phyloP scores from a whole-genome alignment of 2,888 invertebrate genomes.

The Trachelus iudaicus region DNA sequence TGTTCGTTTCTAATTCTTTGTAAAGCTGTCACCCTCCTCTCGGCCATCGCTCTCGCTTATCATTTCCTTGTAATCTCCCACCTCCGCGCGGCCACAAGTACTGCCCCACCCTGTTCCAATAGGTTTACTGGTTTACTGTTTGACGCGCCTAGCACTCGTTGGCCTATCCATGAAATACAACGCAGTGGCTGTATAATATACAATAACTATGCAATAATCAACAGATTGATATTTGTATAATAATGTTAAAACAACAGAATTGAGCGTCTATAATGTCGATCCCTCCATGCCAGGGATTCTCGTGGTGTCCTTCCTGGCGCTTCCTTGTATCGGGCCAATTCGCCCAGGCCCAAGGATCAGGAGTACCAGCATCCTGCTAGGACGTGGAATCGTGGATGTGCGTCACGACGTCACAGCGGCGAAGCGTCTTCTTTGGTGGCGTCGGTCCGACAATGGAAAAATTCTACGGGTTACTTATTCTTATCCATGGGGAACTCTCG shows the following conservation, averaged over 20 bases:
- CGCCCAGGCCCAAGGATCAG: neutral
- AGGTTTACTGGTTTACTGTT: slow-evolving; percentile 16
- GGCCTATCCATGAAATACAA: slow-evolving; percentile 26
- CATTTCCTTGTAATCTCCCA: neutral
- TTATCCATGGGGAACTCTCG: neutral
- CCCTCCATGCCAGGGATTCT: neutral
- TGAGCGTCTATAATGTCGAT: slow-evolving; percentile 26
- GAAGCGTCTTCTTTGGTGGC: neutral
- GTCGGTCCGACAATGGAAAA: neutral
- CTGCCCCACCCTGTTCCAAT: neutral
- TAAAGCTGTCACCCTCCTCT: neutral
- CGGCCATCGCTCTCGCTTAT: neutral
- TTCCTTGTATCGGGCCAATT: neutral
- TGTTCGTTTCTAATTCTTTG: neutral
- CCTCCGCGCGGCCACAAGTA: neutral
- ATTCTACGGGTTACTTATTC: neutral
- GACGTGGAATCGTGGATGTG: neutral
- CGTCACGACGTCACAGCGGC: neutral
- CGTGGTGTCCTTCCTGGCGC: neutral
- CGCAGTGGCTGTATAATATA: slow-evolving; percentile 28
- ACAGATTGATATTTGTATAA: slow-evolving; percentile 34
- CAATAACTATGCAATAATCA: slow-evolving; percentile 47
- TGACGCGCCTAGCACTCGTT: neutral
- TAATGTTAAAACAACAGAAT: slow-evolving; percentile 36
- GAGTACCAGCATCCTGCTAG: neutral